Evolutionary conservation across 2,113 vertebrate genomes (phyloP).

Genomic region (Triplophysa rosa): DNA sequence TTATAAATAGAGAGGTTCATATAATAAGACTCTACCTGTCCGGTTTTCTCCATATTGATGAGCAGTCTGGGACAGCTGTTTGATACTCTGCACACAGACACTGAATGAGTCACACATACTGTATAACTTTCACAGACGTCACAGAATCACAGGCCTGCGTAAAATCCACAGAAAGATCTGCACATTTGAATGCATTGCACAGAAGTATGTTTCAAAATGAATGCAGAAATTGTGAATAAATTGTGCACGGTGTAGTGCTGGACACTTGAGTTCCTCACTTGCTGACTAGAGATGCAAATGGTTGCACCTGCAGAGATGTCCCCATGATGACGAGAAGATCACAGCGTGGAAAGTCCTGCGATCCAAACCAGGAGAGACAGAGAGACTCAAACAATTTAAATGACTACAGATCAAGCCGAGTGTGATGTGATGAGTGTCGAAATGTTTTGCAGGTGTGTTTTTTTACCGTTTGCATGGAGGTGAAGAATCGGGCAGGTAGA

Average conservation of each 20-base stretch:
- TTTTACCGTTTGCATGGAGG: slow-evolving; percentile 79
- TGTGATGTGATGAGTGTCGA: neutral
- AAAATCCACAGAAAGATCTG: no score
- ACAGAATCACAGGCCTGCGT: no score
- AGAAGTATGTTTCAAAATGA: neutral
- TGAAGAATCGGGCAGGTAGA: slow-evolving; percentile 85
- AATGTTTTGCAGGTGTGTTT: neutral
- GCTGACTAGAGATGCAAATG: slow-evolving; percentile 86
- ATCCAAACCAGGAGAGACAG: neutral
- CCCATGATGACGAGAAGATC: slow-evolving; percentile 93
- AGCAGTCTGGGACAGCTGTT: slow-evolving; percentile 84
- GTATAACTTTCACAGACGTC: neutral
- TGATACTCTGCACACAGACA: slow-evolving; percentile 73
- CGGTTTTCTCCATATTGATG: slow-evolving; percentile 90
- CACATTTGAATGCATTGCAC: no score
- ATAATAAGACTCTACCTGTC: slow-evolving; percentile 72
- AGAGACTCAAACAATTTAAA: neutral
- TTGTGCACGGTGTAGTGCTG: no score
- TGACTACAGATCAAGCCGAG: neutral
- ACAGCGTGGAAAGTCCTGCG: slow-evolving; percentile 83
- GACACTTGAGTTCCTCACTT: slow-evolving; percentile 69
- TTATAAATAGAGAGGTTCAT: neutral
- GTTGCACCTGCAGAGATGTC: slow-evolving; percentile 90
- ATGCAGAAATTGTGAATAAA: neutral
- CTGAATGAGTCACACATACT: neutral